Evolutionary conservation across 2,888 invertebrate genomes (phyloP).

Genomic region (Frankliniella intonsa): DNA sequence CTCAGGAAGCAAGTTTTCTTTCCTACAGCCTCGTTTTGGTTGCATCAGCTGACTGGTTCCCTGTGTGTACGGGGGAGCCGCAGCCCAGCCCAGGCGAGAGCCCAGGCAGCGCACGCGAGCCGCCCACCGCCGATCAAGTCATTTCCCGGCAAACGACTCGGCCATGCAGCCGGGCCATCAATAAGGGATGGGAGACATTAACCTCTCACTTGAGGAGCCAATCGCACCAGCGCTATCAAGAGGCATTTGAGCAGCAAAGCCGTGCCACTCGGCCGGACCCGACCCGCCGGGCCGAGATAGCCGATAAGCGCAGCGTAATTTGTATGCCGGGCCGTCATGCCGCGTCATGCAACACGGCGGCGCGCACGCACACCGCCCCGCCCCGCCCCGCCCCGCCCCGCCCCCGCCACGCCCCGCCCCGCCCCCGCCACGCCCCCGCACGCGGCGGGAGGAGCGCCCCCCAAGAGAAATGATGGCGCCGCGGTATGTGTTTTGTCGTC

Average conservation of each 20-base stretch:
- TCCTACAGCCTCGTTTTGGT: no score
- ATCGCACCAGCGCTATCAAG: neutral
- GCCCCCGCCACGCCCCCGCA: neutral
- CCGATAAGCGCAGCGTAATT: constrained; percentile 2
- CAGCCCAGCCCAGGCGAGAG: no score
- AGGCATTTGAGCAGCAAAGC: constrained; percentile 3
- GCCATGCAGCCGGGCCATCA: neutral
- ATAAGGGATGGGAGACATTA: neutral
- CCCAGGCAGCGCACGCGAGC: no score
- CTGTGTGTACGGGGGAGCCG: no score
- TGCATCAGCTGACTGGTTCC: no score
- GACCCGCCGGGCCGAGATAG: neutral
- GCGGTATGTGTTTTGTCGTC: no score
- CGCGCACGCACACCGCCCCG: neutral
- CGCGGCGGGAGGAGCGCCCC: no score
- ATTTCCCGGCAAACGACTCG: neutral
- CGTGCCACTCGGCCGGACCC: neutral
- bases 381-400: neutral
- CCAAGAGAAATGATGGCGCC: no score
- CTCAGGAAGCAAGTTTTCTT: no score
- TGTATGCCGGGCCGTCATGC: constrained; percentile 3
- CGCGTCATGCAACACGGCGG: neutral
- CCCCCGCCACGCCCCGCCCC: neutral
- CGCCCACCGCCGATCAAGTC: neutral
- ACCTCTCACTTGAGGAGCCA: neutral